These are phyloP conservation scores for Stomatorhinus ivindoensis DNA, from an alignment of 2,113 vertebrate species.

Conservation along the genomic window DNA sequence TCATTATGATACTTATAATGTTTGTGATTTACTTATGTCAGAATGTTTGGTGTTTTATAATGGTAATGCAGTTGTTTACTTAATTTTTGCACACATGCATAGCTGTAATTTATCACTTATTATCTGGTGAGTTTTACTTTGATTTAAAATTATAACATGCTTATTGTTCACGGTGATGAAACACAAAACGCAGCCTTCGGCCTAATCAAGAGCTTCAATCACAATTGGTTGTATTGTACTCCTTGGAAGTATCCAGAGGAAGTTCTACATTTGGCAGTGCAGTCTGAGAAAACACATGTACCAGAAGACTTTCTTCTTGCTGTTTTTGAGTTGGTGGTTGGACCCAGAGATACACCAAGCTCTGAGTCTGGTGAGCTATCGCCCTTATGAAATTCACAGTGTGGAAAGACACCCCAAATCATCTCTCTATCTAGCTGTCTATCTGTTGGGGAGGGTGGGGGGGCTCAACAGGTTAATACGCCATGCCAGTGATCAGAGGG, in stretches of 20 bases:
- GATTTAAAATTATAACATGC: neutral
- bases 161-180: neutral
- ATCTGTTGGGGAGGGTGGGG: neutral
- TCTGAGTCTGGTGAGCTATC: slow-evolving; percentile 12
- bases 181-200: neutral
- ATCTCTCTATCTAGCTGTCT: neutral
- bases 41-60: neutral
- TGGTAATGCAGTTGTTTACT: neutral
- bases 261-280: slow-evolving; percentile 51
- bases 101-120: neutral
- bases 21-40: neutral
- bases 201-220: neutral
- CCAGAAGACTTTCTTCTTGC: slow-evolving; percentile 50
- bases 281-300: slow-evolving; percentile 19
- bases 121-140: neutral
- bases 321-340: slow-evolving; percentile 51
- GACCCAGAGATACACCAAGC: neutral
- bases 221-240: neutral
- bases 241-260: slow-evolving; percentile 53
- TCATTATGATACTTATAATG: neutral
- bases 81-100: neutral
- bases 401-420: neutral
- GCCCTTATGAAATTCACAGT: neutral
- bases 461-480: neutral
- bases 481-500: neutral